Base-by-base conservation (phyloP, 2,888 invertebrate species). In the Heliconius cydno region DNA sequence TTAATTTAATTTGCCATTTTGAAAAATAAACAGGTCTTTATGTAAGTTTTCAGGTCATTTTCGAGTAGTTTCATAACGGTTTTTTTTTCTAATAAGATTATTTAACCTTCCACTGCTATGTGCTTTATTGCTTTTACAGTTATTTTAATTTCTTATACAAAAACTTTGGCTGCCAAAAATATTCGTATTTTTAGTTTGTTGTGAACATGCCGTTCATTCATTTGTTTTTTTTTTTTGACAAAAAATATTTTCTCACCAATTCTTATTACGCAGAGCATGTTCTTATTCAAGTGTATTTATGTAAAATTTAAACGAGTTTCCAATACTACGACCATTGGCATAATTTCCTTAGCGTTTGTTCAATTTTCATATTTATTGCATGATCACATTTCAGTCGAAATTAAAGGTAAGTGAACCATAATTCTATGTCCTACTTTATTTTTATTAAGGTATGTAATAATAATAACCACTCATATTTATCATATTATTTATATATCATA, bases 351-450 rank as follows among this genome's bases (percentile, higher is more conserved):
- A 65, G 13, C 13, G 65, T 28, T 25, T 28, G 13, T 38, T 68
- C n/a, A 34, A 9, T 22, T 41, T 38, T 10, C 41, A 41, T 25
- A 41, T 41, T 38, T 13, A 25, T 46, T 70, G 70, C 70, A 70
- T 70, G 70, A 70, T 70, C 70, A 70, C 13, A 41, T 70, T 25
- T 70, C 46, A 13, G 41, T 68, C 6, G 13, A 25, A 25, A 41
- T 25, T 13, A 15, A 70, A 70, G 70, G 70, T 70, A 70, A 70
- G 41, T 70, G 68, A 65, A 65, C 6, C 65, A 63, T 63, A 63
- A 12, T 63, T 25, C 22, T 68, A 22, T 12, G 41, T 25, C 15
- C 15, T 46, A 70, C 15, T 70, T 15, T 25, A 12, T 70, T 2
- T 41, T 41, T 38, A 68, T 41, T 38, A 13, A 34, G 3, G 34